phyloP scores from a whole-genome alignment of 2,113 vertebrate species.

The Gulo gulo region DNA sequence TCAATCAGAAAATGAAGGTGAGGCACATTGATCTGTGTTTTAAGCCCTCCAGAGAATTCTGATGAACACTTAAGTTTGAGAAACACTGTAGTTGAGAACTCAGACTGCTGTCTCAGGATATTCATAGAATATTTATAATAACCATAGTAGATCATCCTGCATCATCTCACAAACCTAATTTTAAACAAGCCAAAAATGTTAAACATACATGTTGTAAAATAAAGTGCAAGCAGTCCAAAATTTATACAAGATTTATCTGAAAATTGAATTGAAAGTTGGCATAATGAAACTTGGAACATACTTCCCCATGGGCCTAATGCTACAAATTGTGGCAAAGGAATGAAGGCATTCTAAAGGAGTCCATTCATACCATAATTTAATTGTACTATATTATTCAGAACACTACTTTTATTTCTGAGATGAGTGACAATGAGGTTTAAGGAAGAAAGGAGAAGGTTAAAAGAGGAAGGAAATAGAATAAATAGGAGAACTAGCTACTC shows the following conservation, averaged over 20 bases:
- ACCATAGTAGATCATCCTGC: not conserved
- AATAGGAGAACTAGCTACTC: not conserved
- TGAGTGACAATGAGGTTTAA: not conserved
- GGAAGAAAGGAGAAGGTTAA: not conserved
- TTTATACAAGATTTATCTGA: not conserved
- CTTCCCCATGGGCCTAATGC: not conserved
- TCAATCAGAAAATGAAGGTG: not conserved
- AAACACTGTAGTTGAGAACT: not conserved
- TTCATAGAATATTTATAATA: not conserved
- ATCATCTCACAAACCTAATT: not conserved
- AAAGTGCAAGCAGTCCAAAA: not conserved
- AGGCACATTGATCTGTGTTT: not conserved
- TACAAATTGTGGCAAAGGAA: slow-evolving; percentile 21
- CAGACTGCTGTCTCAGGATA: not conserved
- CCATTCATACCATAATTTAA: not conserved
- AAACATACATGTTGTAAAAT: not conserved
- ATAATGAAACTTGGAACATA: slow-evolving; percentile 28
- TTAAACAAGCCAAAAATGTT: not conserved
- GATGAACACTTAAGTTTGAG: not conserved
- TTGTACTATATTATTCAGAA: not conserved
- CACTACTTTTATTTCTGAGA: slow-evolving; percentile 31
- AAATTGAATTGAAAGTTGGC: slow-evolving; percentile 41
- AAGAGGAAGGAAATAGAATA: not conserved
- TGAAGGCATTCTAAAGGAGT: slow-evolving; percentile 12
- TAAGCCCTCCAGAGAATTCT: not conserved